Percentiles rank a stretch among this genome's conserved stretches.
phyloP scores from a whole-genome alignment of 2,797 vertebrate species.

The Garrulus glandarius region DNA sequence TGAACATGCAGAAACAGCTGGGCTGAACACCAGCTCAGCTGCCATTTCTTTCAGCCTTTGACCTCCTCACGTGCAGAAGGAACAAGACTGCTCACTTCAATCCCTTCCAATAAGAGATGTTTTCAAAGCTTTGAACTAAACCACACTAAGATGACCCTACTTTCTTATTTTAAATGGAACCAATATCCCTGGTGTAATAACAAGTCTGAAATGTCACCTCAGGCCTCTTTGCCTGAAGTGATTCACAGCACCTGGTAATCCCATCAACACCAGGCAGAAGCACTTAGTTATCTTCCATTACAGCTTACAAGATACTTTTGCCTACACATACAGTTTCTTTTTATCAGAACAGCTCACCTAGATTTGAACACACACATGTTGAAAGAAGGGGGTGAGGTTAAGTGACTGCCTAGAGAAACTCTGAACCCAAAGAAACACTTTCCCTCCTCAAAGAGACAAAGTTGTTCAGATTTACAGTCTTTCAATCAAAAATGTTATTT shows the following conservation, averaged over 20 bases:
- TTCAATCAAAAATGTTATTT: not conserved
- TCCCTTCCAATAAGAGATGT: constrained; percentile 5
- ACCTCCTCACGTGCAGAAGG: not conserved
- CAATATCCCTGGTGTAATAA: constrained; percentile 19
- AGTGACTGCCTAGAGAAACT: not conserved
- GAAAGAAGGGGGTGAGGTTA: not conserved
- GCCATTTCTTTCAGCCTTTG: not conserved
- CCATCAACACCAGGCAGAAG: not conserved
- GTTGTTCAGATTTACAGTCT: not conserved
- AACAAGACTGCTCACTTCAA: not conserved
- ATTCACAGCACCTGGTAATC: constrained; percentile 23
- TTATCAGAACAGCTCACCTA: not conserved
- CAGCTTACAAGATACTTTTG: not conserved
- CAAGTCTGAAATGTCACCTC: not conserved
- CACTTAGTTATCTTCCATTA: not conserved
- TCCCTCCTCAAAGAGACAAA: not conserved
- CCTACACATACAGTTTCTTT: not conserved
- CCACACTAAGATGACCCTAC: not conserved
- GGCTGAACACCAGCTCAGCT: not conserved
- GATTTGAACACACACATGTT: not conserved
- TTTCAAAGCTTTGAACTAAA: constrained; percentile 40
- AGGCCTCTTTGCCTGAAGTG: not conserved
- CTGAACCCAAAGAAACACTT: not conserved
- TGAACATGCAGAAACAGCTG: not conserved
- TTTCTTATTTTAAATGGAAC: constrained; percentile 3